phyloP scores from a whole-genome alignment of 2,797 vertebrate genomes.

The Apogon talboti region DNA sequence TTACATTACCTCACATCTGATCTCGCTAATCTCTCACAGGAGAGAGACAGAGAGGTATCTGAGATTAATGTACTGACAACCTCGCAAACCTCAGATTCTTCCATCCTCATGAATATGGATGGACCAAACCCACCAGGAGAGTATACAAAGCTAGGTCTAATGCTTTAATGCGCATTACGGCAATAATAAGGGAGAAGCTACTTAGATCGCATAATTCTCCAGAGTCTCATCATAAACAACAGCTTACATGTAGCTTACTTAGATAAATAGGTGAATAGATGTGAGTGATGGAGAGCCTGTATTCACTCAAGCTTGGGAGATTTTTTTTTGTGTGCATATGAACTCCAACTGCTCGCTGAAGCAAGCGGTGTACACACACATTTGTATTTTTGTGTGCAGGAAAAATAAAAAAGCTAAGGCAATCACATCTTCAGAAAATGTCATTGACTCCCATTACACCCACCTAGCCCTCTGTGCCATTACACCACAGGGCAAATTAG shows the following conservation, averaged over 20 bases:
- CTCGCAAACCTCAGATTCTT: constrained; percentile 57
- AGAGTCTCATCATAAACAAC: constrained; percentile 77
- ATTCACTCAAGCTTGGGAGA: constrained; percentile 67
- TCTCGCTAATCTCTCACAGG: constrained; percentile 62
- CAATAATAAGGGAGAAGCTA: constrained; percentile 74
- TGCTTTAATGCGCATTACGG: constrained; percentile 77
- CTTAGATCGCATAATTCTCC: constrained; percentile 77
- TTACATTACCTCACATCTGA: constrained; percentile 67
- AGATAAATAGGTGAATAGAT: constrained; percentile 70
- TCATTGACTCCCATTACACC: constrained; percentile 76
- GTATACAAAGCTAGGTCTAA: constrained; percentile 68
- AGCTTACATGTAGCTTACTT: constrained; percentile 80
- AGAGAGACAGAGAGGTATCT: constrained; percentile 43
- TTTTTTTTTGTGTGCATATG: constrained; percentile 16
- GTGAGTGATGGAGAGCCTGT: constrained; percentile 53
- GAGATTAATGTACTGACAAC: constrained; percentile 75
- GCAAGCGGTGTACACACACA: constrained; percentile 26
- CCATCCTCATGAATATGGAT: constrained; percentile 78
- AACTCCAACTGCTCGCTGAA: constrained; percentile 40
- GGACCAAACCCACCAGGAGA: constrained; percentile 66
- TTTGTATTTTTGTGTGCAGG: constrained; percentile 32
- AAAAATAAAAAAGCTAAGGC: constrained; percentile 54
- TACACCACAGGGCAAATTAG: constrained; percentile 71
- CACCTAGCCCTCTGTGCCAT: constrained; percentile 63
- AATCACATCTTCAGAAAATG: constrained; percentile 66